Conservation (phyloP, 2,888 invertebrate genomes). For the Ichneumoninae sp. region DNA sequence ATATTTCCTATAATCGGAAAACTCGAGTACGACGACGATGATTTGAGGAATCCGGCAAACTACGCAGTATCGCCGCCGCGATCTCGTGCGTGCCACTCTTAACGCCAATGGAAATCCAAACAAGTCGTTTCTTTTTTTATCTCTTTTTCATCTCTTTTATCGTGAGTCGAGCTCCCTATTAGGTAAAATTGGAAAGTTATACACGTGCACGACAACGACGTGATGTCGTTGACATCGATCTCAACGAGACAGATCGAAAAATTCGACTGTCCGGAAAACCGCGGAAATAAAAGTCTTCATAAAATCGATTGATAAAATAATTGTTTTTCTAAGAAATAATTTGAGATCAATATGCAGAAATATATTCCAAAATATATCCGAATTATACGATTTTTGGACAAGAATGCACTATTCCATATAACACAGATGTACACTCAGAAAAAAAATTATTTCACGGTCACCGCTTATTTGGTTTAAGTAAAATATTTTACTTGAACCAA, state of each 20-base stretch:
- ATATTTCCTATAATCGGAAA: not conserved
- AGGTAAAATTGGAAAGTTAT: conserved; percentile 59
- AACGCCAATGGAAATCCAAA: conserved; percentile 51
- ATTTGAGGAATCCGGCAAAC: conserved; percentile 26
- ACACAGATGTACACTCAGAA: not conserved
- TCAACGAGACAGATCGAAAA: conserved; percentile 18
- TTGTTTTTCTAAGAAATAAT: not conserved
- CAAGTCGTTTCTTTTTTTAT: conserved; percentile 35
- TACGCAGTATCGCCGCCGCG: not conserved
- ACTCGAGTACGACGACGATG: conserved; percentile 5
- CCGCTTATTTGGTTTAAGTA: too few species aligned
- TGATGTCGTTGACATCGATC: not conserved
- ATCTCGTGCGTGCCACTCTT: conserved; percentile 18
- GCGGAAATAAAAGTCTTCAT: not conserved
- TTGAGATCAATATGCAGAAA: too few species aligned
- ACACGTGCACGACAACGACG: not conserved
- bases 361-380: too few species aligned
- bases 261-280: conserved; percentile 21
- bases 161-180: conserved; percentile 45
- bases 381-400: too few species aligned
- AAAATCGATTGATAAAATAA: conserved; percentile 30
- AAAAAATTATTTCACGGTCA: too few species aligned
- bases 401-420: not conserved
- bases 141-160: not conserved
- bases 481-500: too few species aligned